Base-by-base conservation (phyloP, 2,888 invertebrate genomes). In the Philopedon plagiatum region DNA sequence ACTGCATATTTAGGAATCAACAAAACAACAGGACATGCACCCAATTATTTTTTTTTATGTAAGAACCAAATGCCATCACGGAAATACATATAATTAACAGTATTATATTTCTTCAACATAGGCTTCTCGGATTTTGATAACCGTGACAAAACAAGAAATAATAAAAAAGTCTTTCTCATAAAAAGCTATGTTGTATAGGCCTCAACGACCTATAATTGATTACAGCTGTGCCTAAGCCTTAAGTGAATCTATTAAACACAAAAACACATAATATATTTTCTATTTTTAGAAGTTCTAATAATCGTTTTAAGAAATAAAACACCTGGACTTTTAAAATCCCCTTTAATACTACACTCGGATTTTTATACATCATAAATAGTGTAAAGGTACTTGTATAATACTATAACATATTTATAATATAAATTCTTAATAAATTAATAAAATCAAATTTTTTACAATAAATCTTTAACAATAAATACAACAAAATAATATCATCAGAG, bases 381-480 rank as follows among this genome's bases (percentile, higher is more conserved):
- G 37, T 37, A 21, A 37, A 57, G 37, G 60, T 60, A 60, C 41
- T 54, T 54, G 54, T 26, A 54, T 54, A 46, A 46, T 46, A 63
- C 46, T 15, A 51, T 46, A 49, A n/a, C 29, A 44, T 58, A 49
- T 26, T n/a, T 32, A 62, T 62, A 46, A 41, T 62, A 62, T 46
- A 49, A 29, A 46, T 62, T 41, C 21, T 46, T 51, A 51, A 63
- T 63, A 63, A 63, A 63, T 63, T 63, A 63, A 23, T 51, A 63
- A 49, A 51, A 61, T 32, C 49, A 46, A 23, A 51, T 64, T 54
- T 54, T 49, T 13, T 63, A 54, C 39, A 64, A 64, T 64, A 54
- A 54, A 64, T 23, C 29, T 64, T 64, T 61, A 61, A 61, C 64
- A 64, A 63, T 39, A 51, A 64, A 64, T 56, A 41, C 54, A 64